Conservation (phyloP, 53 echinoderm and acorn worm species). For the Temnopleurus reevesii region DNA sequence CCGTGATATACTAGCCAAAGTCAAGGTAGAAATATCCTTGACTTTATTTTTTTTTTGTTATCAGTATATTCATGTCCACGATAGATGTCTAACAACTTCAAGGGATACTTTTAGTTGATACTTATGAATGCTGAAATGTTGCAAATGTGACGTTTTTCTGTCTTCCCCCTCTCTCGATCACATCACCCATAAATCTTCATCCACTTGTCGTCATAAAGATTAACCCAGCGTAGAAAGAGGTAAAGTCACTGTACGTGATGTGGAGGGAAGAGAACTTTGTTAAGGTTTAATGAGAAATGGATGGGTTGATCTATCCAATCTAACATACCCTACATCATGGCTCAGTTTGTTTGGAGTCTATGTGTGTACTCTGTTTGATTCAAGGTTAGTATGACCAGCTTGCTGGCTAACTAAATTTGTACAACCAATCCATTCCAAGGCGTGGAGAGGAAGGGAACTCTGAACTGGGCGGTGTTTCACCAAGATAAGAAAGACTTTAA, state of each 20-base stretch:
- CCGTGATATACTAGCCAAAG: too few relatives aligned
- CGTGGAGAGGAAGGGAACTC: too few relatives aligned
- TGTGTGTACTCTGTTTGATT: neutral
- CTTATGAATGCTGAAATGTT: neutral
- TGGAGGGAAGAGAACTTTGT: neutral
- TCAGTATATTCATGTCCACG: neutral
- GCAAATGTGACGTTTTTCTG: neutral
- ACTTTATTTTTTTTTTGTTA: too few relatives aligned
- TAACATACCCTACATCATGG: constrained; percentile 29
- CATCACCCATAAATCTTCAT: neutral
- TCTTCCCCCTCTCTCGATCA: neutral
- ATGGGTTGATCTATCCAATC: constrained; percentile 13
- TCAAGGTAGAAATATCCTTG: too few relatives aligned
- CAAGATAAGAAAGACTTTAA: too few relatives aligned
- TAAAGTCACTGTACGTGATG: constrained; percentile 16
- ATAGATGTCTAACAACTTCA: neutral
- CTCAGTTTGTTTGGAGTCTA: neutral
- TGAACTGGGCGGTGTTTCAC: too few relatives aligned
- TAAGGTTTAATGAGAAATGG: constrained; percentile 40
- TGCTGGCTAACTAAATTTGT: constrained; percentile 23
- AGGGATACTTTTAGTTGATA: neutral
- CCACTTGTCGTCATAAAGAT: constrained; percentile 19
- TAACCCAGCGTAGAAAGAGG: neutral
- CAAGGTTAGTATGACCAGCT: constrained; percentile 9
- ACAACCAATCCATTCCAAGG: neutral